Evolutionary conservation across 2,113 vertebrate genomes (phyloP).

Genomic region (Ailurus styani): DNA sequence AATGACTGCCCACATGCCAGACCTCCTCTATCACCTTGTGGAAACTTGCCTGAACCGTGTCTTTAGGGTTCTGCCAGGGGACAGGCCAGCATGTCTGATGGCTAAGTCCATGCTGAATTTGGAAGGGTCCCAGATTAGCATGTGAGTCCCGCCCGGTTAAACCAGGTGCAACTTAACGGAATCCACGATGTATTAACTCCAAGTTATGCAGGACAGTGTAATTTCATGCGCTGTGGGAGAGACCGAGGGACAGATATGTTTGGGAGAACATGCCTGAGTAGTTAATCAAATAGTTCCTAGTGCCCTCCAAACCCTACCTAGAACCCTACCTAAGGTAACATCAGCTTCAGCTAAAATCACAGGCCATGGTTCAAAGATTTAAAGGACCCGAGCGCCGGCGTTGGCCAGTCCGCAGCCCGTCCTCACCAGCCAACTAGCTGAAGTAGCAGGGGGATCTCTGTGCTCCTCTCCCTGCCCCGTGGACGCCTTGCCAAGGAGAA

Average conservation of each 20-base stretch:
- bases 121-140: background rate
- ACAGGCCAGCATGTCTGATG: background rate
- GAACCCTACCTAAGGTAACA: background rate
- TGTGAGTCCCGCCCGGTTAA: background rate
- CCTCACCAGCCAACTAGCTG: background rate
- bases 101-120: background rate
- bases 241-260: background rate
- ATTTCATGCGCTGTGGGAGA: background rate
- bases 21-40: background rate
- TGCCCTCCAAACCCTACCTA: background rate
- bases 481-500: slow-evolving; percentile 25
- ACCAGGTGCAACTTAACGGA: background rate
- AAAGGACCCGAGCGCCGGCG: rapidly evolving
- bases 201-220: background rate
- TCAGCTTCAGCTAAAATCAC: background rate
- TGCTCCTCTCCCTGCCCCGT: background rate
- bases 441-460: background rate
- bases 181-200: background rate
- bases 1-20: background rate
- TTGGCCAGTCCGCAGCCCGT: background rate
- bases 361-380: background rate
- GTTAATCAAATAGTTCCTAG: background rate
- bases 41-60: background rate
- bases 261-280: background rate
- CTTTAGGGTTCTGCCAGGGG: background rate